phyloP scores from a whole-genome alignment of 1,140 invertebrate genomes.

The Rhopalosiphum maidis region DNA sequence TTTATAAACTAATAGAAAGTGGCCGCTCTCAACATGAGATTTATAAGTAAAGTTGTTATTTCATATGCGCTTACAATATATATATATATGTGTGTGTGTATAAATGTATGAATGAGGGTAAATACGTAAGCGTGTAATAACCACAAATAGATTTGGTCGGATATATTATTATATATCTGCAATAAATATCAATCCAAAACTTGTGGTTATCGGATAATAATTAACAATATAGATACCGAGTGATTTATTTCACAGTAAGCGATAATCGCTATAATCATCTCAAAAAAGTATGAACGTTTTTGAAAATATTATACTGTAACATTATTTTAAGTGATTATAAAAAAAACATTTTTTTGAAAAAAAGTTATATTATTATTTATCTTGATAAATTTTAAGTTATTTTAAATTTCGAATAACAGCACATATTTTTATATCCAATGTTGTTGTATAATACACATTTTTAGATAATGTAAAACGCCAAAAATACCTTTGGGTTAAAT shows the following conservation, averaged over 20 bases:
- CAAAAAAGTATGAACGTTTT: neutral
- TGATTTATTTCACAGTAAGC: neutral
- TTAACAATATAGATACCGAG: neutral
- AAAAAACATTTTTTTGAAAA: neutral
- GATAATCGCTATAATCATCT: neutral
- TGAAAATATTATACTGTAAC: neutral
- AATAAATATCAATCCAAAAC: slow-evolving; percentile 31
- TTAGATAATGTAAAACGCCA: neutral
- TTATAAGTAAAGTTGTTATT: slow-evolving; percentile 43
- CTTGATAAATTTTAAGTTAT: too few species aligned
- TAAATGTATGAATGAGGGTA: neutral
- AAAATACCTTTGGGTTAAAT: neutral
- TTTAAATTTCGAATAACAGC: neutral
- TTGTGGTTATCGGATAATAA: neutral
- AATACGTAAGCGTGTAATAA: neutral
- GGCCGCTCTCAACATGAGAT: slow-evolving; percentile 23
- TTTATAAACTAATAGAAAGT: slow-evolving; percentile 46
- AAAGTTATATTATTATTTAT: neutral
- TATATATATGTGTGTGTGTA: neutral
- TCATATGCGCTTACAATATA: neutral
- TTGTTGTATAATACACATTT: neutral
- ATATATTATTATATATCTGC: neutral
- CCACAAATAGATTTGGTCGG: neutral
- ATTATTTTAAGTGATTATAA: neutral
- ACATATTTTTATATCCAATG: neutral